Conservation (phyloP, 2,797 vertebrate species). For the Thripadectes ignobilis region DNA sequence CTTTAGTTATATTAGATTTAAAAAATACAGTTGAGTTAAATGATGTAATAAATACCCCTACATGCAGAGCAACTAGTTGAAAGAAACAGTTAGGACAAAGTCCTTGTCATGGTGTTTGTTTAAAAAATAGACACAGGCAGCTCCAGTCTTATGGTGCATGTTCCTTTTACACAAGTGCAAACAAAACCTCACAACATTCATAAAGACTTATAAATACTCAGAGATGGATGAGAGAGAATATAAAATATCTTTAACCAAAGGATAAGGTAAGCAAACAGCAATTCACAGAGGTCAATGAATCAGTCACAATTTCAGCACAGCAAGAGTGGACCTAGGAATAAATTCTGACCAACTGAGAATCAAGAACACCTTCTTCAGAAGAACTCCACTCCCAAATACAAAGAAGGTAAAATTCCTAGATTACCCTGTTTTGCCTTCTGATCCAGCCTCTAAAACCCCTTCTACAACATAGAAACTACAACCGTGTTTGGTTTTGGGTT, state of each 20-base stretch:
- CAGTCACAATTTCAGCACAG: background rate
- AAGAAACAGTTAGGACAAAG: background rate
- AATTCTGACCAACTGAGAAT: background rate
- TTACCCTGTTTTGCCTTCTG: background rate
- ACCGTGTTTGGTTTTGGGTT: no score
- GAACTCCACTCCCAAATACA: background rate
- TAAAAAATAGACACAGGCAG: background rate
- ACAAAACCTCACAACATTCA: background rate
- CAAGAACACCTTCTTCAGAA: background rate
- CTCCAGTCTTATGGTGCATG: background rate
- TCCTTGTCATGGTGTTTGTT: background rate
- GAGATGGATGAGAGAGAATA: background rate
- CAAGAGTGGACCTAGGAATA: background rate
- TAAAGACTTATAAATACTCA: background rate
- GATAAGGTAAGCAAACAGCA: background rate
- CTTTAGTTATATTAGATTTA: background rate
- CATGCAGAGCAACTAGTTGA: background rate
- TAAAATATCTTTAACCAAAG: background rate
- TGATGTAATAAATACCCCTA: background rate
- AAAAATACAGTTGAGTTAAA: background rate
- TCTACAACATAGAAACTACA: background rate
- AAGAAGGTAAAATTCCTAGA: background rate
- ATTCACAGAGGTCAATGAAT: conserved; percentile 24
- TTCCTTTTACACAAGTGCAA: background rate
- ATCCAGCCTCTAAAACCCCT: background rate